Conservation (phyloP, 2,888 invertebrate species). For the Bursaphelenchus okinawaensis region DNA sequence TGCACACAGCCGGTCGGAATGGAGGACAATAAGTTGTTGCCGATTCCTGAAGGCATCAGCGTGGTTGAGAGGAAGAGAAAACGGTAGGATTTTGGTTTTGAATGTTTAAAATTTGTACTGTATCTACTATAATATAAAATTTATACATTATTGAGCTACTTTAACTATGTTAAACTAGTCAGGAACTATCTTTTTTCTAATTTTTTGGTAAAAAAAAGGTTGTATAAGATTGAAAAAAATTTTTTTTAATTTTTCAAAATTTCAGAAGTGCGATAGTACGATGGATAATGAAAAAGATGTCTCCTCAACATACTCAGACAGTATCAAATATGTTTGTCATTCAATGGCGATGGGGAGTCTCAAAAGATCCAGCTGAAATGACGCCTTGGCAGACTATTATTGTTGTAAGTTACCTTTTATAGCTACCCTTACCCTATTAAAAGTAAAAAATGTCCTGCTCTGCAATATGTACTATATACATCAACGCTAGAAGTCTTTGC, state of each 20-base stretch:
- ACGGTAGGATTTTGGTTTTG: constrained; percentile 19
- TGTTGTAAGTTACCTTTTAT: constrained; percentile 27
- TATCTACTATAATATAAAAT: background rate
- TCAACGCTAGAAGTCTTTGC: background rate
- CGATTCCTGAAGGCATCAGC: constrained; percentile 44
- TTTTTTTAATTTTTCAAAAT: background rate
- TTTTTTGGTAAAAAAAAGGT: background rate
- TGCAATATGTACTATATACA: too few relatives aligned
- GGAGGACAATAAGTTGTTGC: constrained; percentile 35
- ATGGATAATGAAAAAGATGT: constrained; percentile 48
- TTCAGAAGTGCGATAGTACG: constrained; percentile 48
- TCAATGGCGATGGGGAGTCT: constrained; percentile 56
- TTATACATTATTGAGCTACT: too few relatives aligned
- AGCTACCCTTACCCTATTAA: too few relatives aligned
- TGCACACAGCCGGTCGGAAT: constrained; percentile 34
- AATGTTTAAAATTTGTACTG: background rate
- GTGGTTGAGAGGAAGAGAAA: constrained; percentile 51
- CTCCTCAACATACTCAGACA: constrained; percentile 34
- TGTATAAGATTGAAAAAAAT: background rate
- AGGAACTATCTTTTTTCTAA: background rate
- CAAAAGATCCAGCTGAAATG: constrained; percentile 36
- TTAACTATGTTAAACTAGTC: too few relatives aligned
- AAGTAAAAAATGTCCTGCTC: too few relatives aligned
- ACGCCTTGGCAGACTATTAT: constrained; percentile 56
- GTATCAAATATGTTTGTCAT: constrained; percentile 50